A percentile compares a stretch with the other conserved stretches of the same genome.
phyloP scores from a whole-genome alignment of 2,797 vertebrate species.

The Tympanoctomys barrerae region DNA sequence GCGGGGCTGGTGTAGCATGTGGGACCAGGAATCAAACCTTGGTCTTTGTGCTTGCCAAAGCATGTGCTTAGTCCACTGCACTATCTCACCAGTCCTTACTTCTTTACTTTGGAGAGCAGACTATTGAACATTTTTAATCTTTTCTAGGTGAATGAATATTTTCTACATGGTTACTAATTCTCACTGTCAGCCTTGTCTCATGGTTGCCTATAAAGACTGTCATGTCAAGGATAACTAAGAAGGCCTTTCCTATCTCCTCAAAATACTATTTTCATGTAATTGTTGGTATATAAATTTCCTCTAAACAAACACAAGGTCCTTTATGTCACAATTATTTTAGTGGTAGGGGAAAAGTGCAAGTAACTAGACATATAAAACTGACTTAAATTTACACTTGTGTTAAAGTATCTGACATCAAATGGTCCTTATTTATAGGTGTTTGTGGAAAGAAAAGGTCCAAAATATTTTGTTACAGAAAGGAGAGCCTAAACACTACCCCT shows the following conservation, averaged over 20 bases:
- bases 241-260: background rate
- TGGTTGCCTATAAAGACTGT: background rate
- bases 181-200: background rate
- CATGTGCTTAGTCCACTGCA: too few species aligned
- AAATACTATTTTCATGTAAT: background rate
- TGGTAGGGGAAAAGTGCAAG: slow-evolving; percentile 31
- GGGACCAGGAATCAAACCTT: too few species aligned
- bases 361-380: background rate
- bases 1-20: too few species aligned
- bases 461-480: slow-evolving; percentile 9
- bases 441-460: slow-evolving; percentile 19
- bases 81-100: background rate
- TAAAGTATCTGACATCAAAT: slow-evolving; percentile 34
- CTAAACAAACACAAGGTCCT: slow-evolving; percentile 34
- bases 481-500: background rate
- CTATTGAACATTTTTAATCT: slow-evolving; percentile 32
- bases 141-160: background rate
- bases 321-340: slow-evolving; percentile 63
- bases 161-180: background rate
- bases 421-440: slow-evolving; percentile 22
- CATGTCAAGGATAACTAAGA: background rate
- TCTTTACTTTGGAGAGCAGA: slow-evolving; percentile 2
- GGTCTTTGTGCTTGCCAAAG: too few species aligned
- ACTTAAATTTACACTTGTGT: slow-evolving; percentile 36
- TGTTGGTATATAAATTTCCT: background rate